phyloP scores from a whole-genome alignment of 2,113 vertebrate genomes.

The Siphamia tubifer region DNA sequence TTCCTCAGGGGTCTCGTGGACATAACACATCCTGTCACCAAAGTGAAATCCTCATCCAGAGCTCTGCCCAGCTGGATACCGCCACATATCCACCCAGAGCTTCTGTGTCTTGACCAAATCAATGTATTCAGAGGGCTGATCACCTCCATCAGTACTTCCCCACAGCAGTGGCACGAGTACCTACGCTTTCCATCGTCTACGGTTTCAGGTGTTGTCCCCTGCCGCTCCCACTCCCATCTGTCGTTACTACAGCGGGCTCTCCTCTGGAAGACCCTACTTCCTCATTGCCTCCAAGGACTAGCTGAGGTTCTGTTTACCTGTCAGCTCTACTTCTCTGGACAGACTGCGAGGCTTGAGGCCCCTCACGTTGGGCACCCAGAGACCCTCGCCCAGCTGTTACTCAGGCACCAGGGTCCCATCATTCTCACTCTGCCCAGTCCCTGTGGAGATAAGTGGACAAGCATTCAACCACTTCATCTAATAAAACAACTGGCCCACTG shows the following conservation, averaged over 20 bases:
- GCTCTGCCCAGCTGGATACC: conserved; percentile 78
- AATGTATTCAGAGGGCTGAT: conserved; percentile 77
- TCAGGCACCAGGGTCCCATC: conserved; percentile 66
- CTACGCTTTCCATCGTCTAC: conserved; percentile 76
- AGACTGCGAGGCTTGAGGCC: background rate
- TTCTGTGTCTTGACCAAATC: conserved; percentile 75
- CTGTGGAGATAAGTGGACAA: conserved; percentile 30
- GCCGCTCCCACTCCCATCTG: conserved; percentile 74
- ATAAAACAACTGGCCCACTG: conserved; percentile 72
- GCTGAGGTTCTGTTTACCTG: conserved; percentile 72
- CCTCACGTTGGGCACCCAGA: conserved; percentile 39
- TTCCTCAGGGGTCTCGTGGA: conserved; percentile 77
- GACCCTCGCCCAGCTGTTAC: conserved; percentile 38
- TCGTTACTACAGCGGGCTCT: conserved; percentile 82
- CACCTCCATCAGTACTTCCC: conserved; percentile 69
- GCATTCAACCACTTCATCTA: conserved; percentile 71
- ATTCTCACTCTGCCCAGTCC: conserved; percentile 71
- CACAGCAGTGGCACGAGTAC: conserved; percentile 83
- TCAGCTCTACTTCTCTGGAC: conserved; percentile 58
- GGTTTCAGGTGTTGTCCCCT: conserved; percentile 74
- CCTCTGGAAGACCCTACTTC: conserved; percentile 83
- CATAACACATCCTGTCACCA: background rate
- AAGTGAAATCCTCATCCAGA: background rate
- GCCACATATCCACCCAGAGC: conserved; percentile 60
- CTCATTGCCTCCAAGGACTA: conserved; percentile 64